Evolutionary conservation across 1,140 invertebrate species (phyloP), one percentile per base, ranked within the genome.

Genomic region (Lepidurus apus): DNA sequence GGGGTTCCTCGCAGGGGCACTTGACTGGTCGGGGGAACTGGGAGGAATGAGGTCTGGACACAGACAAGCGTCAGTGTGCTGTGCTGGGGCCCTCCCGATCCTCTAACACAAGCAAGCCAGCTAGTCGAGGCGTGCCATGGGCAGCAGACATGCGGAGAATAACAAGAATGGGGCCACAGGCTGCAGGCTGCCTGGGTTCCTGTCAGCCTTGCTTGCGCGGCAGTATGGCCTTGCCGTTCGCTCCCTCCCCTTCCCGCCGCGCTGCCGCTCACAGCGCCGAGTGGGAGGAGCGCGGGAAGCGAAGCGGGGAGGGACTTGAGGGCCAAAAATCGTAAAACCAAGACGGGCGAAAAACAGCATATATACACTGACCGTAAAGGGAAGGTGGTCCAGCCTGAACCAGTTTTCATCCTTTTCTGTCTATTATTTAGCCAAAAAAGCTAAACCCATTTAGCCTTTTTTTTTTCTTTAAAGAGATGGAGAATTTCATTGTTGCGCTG

Each of bases 111-210:
- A 34, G 34, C 34, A 2, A 1, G 17, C 21, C 53, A 21, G 45
- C 17, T 1, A 47, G 45, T 3, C 45, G 45, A 47, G 45, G 53
- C 34, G 34, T 34, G 34, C 53, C 53, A 65, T 21, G 53, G 53
- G 9, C 6, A 65, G 17, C 53, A 65, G 53, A 65, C 53, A 65
- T 65, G 21, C 4, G 0, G 21, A 65, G 53, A 65, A 65, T 65
- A 65, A 65, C 53, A 65, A 65, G 53, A 65, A 65, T 65, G 53
- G 53, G 53, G 53, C 53, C 53, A 65, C 53, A 65, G 4, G 53
- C 53, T 65, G 17, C 17, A n/a, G 13, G 53, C 53, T 7, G 21
- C 17, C 17, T n/a, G 53, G 53, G 34, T 34, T 34, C 34, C 34
- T 34, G 34, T 34, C 53, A 65, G 53, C 53, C 53, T 65, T 65